Evolutionary conservation across 1,140 invertebrate genomes (phyloP).

Genomic region (Nasonia giraulti): DNA sequence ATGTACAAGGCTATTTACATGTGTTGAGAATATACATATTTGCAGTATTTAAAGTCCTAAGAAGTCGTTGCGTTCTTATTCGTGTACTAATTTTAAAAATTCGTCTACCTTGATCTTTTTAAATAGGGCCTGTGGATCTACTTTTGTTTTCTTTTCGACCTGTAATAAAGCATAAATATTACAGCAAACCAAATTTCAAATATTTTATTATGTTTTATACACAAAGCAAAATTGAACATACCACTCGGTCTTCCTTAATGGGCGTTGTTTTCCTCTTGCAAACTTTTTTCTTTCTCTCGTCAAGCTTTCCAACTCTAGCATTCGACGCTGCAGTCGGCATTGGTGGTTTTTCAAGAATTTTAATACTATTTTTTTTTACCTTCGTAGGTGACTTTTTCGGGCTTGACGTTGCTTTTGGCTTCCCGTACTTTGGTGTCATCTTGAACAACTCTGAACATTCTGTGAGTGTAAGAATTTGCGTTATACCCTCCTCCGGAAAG

Average conservation of each 20-base stretch:
- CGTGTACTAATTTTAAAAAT: conserved; percentile 63
- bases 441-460: conserved; percentile 62
- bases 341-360: conserved; percentile 45
- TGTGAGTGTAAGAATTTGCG: conserved; percentile 49
- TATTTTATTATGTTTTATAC: neutral
- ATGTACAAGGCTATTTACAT: conserved; percentile 37
- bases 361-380: conserved; percentile 49
- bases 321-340: conserved; percentile 47
- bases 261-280: conserved; percentile 55
- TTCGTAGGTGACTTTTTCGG: conserved; percentile 51
- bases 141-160: conserved; percentile 57
- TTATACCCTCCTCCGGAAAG: conserved; percentile 44
- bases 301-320: conserved; percentile 37
- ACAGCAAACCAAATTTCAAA: conserved; percentile 8
- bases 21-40: neutral
- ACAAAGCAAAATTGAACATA: conserved; percentile 31
- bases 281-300: conserved; percentile 52
- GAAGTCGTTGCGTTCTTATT: neutral
- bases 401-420: conserved; percentile 42
- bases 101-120: conserved; percentile 62
- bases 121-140: conserved; percentile 59
- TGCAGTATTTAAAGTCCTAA: conserved; percentile 22
- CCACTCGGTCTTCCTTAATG: conserved; percentile 56
- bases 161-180: conserved; percentile 35
- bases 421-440: conserved; percentile 57